phyloP scores from a whole-genome alignment of 2,888 invertebrate species.

The Odontocolon sp. region DNA sequence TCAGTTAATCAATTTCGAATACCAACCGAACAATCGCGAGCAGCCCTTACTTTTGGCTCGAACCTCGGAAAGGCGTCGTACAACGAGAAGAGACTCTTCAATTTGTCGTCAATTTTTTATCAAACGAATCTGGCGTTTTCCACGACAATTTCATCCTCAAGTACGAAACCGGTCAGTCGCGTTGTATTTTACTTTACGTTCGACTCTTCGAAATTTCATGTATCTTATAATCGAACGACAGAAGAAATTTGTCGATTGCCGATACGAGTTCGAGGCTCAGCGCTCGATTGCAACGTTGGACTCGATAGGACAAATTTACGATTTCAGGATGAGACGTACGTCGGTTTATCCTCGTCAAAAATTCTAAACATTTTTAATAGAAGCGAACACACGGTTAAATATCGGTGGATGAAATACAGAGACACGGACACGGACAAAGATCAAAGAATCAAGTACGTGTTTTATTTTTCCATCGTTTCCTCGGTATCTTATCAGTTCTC shows the following conservation, averaged over 20 bases:
- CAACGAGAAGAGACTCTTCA: conserved; percentile 81
- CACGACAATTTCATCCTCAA: conserved; percentile 77
- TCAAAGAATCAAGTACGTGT: conserved; percentile 66
- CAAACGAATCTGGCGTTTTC: conserved; percentile 81
- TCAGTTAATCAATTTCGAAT: too few relatives aligned
- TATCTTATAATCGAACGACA: conserved; percentile 43
- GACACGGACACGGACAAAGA: conserved; percentile 79
- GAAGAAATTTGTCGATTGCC: conserved; percentile 83
- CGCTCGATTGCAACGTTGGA: conserved; percentile 81
- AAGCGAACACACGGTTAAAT: conserved; percentile 82
- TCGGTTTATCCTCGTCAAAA: conserved; percentile 83
- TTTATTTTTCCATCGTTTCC: background rate
- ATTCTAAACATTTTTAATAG: conserved; percentile 83
- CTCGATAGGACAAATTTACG: conserved; percentile 82
- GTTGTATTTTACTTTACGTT: too few relatives aligned
- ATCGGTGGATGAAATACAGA: conserved; percentile 83
- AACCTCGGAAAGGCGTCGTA: conserved; percentile 82
- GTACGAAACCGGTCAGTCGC: conserved; percentile 78
- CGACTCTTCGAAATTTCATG: background rate
- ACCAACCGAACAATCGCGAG: too few relatives aligned
- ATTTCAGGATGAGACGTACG: conserved; percentile 84
- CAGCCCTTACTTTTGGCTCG: conserved; percentile 82
- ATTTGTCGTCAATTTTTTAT: conserved; percentile 82
- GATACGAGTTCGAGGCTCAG: conserved; percentile 81
- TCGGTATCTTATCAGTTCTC: background rate